A percentile compares a stretch with the other conserved stretches of the same genome.
Evolutionary conservation across 2,888 invertebrate species (phyloP).

Genomic region (Caradrina clavipalpis): DNA sequence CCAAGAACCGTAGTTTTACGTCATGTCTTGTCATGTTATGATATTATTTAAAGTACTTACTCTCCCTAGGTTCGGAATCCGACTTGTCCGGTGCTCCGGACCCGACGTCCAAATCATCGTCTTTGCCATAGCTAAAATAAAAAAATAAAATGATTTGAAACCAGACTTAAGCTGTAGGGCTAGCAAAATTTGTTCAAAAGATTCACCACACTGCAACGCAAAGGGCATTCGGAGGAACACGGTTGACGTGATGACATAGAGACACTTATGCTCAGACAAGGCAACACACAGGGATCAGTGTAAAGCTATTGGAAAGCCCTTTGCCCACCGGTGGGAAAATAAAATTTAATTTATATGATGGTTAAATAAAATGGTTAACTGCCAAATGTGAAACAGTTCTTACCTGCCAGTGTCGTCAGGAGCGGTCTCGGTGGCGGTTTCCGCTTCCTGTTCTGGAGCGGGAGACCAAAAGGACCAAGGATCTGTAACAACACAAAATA

Average conservation of each 20-base stretch:
- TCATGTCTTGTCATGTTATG: neutral
- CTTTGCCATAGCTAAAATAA: constrained; percentile 72
- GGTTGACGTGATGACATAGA: no score
- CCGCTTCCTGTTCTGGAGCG: constrained; percentile 23
- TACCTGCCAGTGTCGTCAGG: constrained; percentile 32
- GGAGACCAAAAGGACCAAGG: neutral
- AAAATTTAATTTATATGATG: no score
- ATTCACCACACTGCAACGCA: no score
- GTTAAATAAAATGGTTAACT: no score
- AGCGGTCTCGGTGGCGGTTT: constrained; percentile 24
- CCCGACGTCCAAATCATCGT: constrained; percentile 73
- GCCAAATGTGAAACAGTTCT: neutral
- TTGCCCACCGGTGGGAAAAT: no score
- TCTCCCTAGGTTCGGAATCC: constrained; percentile 78
- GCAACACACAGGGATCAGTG: no score
- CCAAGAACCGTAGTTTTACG: neutral
- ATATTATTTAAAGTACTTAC: constrained; percentile 68
- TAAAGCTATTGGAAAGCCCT: no score
- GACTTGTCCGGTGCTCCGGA: constrained; percentile 72
- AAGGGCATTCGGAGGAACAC: no score
- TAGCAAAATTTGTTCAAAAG: no score
- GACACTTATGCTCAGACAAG: no score
- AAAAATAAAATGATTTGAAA: neutral
- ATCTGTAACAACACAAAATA: constrained; percentile 17
- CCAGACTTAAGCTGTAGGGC: no score